A percentile compares a stretch with the other conserved stretches of the same genome.
Conservation (phyloP, 2,113 vertebrate genomes). For the Tricholaema leucomelas region DNA sequence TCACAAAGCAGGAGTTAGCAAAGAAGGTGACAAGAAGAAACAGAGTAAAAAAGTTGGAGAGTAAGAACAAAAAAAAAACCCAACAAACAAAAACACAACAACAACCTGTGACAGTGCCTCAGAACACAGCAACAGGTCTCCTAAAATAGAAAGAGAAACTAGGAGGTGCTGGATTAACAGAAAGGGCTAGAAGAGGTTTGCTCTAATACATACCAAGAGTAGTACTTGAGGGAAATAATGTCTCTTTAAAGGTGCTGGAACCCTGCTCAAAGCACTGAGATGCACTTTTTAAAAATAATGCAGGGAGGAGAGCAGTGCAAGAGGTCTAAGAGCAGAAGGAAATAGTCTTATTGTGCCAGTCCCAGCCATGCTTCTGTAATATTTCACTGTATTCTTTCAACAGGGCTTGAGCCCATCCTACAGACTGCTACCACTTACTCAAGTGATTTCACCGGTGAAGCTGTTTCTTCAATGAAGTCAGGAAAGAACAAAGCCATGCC, state of each 20-base stretch:
- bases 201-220: fast-evolving
- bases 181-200: not conserved
- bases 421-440: not conserved
- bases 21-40: not conserved
- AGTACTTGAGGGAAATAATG: not conserved
- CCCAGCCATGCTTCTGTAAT: not conserved
- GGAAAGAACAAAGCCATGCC: not conserved
- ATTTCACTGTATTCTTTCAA: not conserved
- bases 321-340: not conserved
- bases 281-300: not conserved
- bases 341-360: not conserved
- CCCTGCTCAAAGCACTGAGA: not conserved
- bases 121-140: not conserved
- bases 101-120: not conserved
- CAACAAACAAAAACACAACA: too few relatives aligned
- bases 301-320: not conserved
- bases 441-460: not conserved
- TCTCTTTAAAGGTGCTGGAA: not conserved
- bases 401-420: not conserved
- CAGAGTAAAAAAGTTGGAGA: not conserved
- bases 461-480: not conserved
- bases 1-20: not conserved
- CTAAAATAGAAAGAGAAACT: not conserved
- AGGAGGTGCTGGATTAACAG: not conserved
- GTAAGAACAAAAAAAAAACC: not conserved